These are phyloP conservation scores for Neodontobutis hainanensis DNA, from an alignment of 2,113 vertebrate species.

Conservation along the genomic window DNA sequence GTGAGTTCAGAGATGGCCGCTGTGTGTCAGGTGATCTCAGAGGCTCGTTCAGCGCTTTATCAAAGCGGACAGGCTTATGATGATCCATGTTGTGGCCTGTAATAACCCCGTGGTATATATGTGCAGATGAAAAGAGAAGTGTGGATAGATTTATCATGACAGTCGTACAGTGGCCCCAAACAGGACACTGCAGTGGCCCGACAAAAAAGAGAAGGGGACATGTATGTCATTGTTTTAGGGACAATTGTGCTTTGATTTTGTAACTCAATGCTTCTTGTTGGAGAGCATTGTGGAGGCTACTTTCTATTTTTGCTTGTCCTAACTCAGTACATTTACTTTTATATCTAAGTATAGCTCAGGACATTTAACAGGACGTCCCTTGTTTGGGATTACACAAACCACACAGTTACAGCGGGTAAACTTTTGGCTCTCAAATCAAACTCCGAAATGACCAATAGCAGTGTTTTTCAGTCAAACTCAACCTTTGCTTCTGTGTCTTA, in stretches of 20 bases:
- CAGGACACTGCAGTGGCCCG: background rate
- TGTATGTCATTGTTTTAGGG: background rate
- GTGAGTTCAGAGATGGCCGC: slow-evolving; percentile 12
- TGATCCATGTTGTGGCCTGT: background rate
- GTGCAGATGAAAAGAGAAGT: background rate
- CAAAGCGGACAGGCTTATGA: background rate
- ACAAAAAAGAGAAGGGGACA: background rate
- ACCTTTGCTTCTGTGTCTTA: no score
- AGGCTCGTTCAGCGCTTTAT: background rate
- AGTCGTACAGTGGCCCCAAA: background rate
- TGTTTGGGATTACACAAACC: no score
- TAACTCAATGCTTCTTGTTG: background rate
- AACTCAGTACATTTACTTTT: no score
- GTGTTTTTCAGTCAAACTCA: no score
- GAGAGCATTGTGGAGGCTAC: background rate
- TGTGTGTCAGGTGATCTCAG: slow-evolving; percentile 7
- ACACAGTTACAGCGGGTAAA: no score
- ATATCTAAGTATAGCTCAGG: no score
- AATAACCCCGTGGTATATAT: background rate
- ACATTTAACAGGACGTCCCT: no score
- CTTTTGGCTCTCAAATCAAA: no score
- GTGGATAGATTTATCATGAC: background rate
- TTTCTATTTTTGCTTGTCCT: background rate
- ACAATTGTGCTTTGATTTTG: background rate
- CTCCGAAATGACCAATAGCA: no score